phyloP scores from a whole-genome alignment of 2,888 invertebrate species.

The Macropis europaea region DNA sequence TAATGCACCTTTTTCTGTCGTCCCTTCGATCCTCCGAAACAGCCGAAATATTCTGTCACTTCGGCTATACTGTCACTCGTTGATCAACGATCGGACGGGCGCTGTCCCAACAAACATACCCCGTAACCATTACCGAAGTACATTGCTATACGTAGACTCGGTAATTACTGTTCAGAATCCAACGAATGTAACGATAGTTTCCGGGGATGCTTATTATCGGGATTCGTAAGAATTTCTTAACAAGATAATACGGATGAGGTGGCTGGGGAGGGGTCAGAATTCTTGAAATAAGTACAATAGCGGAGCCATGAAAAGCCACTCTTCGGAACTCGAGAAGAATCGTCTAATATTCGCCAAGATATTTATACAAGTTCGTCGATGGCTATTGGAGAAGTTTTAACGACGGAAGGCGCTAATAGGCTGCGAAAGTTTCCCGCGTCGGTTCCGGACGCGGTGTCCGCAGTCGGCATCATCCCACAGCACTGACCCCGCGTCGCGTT shows the following conservation, averaged over 20 bases:
- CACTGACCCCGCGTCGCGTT: not conserved
- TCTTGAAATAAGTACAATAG: constrained; percentile 42
- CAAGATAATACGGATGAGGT: constrained; percentile 30
- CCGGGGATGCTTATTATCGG: constrained; percentile 18
- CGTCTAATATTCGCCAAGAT: constrained; percentile 44
- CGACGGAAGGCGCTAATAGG: constrained; percentile 55
- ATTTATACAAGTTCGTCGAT: constrained; percentile 53
- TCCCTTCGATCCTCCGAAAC: no score
- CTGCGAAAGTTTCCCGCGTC: constrained; percentile 50
- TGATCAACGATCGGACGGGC: no score
- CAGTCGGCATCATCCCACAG: constrained; percentile 21
- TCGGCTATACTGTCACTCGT: no score
- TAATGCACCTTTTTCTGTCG: not conserved
- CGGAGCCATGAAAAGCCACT: constrained; percentile 34
- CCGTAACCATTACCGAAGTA: no score
- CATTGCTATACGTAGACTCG: not conserved
- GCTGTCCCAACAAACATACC: no score
- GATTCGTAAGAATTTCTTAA: constrained; percentile 41
- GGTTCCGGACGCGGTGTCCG: constrained; percentile 31
- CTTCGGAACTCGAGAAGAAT: constrained; percentile 37
- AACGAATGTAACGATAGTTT: not conserved
- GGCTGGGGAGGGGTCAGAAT: constrained; percentile 9
- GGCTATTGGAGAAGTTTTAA: constrained; percentile 59
- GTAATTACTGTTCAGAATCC: no score
- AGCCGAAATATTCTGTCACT: not conserved